A percentile compares a stretch with the other conserved stretches of the same genome.
These are phyloP conservation scores for Epinotia brunnichana DNA, from an alignment of 2,888 invertebrate species.

Conservation along the genomic window DNA sequence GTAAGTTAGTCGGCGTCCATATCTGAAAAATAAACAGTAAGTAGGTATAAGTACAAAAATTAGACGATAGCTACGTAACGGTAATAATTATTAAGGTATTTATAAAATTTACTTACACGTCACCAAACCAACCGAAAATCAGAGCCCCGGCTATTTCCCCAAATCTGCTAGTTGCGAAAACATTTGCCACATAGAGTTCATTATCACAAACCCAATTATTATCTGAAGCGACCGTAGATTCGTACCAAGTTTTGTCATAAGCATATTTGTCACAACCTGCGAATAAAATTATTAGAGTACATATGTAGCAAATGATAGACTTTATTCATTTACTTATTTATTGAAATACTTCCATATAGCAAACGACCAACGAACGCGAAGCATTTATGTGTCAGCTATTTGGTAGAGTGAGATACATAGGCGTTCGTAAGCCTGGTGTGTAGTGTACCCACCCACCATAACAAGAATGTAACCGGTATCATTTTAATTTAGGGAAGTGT, in stretches of 20 bases:
- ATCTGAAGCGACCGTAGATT: conserved; percentile 61
- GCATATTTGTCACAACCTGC: conserved; percentile 59
- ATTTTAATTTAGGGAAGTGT: too few species aligned
- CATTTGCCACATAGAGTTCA: conserved; percentile 63
- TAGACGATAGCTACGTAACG: not conserved
- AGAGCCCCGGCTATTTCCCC: conserved; percentile 65
- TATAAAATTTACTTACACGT: conserved; percentile 60
- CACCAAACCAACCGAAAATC: conserved; percentile 69
- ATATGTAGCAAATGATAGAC: not conserved
- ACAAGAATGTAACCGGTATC: too few species aligned
- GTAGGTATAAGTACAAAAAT: not conserved
- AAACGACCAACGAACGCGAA: too few species aligned
- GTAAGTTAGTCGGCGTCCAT: conserved; percentile 65
- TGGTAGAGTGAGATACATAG: too few species aligned
- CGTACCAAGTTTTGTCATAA: conserved; percentile 67
- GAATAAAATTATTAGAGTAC: conserved; percentile 45
- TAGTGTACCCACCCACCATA: too few species aligned
- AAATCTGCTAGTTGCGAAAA: conserved; percentile 61
- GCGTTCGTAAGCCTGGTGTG: too few species aligned
- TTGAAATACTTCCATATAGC: not conserved
- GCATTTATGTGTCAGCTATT: too few species aligned
- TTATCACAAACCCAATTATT: conserved; percentile 69
- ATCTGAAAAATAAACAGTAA: conserved; percentile 57
- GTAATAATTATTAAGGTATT: not conserved
- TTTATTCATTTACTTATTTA: not conserved